Evolutionary conservation across 2,113 vertebrate genomes (phyloP).

Genomic region (Poicephalus meyeri): DNA sequence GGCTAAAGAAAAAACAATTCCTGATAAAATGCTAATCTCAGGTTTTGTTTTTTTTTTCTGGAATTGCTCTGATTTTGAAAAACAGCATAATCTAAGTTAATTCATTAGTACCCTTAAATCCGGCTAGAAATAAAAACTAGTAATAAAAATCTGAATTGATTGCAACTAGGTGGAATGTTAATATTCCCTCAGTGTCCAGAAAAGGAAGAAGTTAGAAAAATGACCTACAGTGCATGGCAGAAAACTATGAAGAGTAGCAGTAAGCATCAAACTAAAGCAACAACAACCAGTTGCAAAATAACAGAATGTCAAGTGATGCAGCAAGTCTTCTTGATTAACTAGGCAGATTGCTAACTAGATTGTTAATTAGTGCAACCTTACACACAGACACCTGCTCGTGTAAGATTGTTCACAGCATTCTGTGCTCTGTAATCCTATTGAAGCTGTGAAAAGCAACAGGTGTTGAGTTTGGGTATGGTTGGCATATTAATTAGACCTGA

Average conservation of each 20-base stretch:
- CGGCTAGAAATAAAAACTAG: neutral
- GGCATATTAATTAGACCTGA: conserved; percentile 13
- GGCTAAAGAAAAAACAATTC: neutral
- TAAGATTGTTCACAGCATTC: conserved; percentile 21
- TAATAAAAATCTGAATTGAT: neutral
- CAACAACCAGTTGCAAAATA: neutral
- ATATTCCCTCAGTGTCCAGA: neutral
- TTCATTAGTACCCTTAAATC: neutral
- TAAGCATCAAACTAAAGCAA: neutral
- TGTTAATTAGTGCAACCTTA: neutral
- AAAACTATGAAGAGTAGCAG: neutral
- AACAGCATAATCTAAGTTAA: neutral
- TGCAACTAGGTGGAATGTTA: neutral
- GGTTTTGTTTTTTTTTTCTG: neutral
- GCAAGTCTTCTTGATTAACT: neutral
- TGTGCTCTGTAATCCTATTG: neutral
- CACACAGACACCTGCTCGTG: neutral
- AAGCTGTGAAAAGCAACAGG: conserved; percentile 42
- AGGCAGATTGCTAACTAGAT: neutral
- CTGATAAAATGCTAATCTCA: neutral
- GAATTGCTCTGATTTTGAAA: neutral
- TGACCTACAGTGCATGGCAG: neutral
- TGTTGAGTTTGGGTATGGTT: neutral
- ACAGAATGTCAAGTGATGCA: neutral
- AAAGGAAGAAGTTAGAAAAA: neutral